phyloP scores from a whole-genome alignment of 2,888 invertebrate species.

The Hylaea fasciaria region DNA sequence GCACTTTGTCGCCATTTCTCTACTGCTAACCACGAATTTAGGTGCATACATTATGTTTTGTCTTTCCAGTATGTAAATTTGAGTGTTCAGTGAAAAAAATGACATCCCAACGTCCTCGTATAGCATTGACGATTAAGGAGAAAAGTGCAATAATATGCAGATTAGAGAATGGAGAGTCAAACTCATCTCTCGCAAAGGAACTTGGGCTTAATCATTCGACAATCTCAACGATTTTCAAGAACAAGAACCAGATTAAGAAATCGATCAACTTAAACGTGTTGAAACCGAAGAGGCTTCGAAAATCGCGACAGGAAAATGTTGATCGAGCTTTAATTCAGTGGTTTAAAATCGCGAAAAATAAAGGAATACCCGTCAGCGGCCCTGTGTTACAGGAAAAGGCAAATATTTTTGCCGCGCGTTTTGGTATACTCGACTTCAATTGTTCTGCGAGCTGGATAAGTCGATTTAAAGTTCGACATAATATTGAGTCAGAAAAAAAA shows the following conservation, averaged over 20 bases:
- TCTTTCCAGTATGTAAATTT: too few relatives aligned
- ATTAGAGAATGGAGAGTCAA: too few relatives aligned
- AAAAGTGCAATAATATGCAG: too few relatives aligned
- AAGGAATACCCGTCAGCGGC: constrained; percentile 35
- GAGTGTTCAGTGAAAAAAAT: too few relatives aligned
- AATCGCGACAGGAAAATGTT: constrained; percentile 18
- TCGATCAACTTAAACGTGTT: constrained; percentile 42
- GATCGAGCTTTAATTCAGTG: constrained; percentile 40
- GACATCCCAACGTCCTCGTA: too few relatives aligned
- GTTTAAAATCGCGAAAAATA: constrained; percentile 39
- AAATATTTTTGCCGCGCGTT: constrained; percentile 28
- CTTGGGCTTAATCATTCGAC: too few relatives aligned
- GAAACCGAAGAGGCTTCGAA: constrained; percentile 41
- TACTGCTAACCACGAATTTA: too few relatives aligned
- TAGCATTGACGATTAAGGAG: too few relatives aligned
- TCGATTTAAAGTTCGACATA: constrained; percentile 40
- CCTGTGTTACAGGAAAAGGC: constrained; percentile 21
- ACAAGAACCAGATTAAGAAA: not conserved
- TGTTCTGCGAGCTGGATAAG: constrained; percentile 40
- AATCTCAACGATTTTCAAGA: too few relatives aligned
- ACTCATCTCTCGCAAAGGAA: too few relatives aligned
- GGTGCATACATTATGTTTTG: too few relatives aligned
- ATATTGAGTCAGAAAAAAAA: constrained; percentile 37
- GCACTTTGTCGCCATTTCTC: too few relatives aligned
- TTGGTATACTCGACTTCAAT: constrained; percentile 35